A percentile compares a stretch with the other conserved stretches of the same genome.
Evolutionary conservation across 2,888 invertebrate species (phyloP).

Genomic region (Drosophila fungiperda): DNA sequence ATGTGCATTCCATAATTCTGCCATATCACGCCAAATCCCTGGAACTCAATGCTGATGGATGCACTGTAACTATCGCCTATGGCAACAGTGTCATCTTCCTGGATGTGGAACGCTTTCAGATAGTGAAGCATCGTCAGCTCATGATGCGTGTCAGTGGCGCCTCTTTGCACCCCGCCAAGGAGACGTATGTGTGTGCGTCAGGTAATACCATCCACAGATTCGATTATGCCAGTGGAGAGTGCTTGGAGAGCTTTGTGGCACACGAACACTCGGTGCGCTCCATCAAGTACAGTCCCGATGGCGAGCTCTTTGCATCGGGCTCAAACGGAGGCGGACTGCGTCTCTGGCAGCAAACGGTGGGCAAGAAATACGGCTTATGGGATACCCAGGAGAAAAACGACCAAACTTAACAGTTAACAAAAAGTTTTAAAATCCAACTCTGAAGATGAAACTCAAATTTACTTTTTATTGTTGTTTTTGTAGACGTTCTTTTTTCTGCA

Average conservation of each 20-base stretch:
- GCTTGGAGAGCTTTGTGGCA: conserved; percentile 96
- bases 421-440: background rate
- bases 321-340: conserved; percentile 97
- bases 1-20: conserved; percentile 92
- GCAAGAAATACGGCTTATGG: conserved; percentile 96
- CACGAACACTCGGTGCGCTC: conserved; percentile 97
- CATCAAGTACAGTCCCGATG: conserved; percentile 96
- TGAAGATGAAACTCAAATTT: conserved; percentile 32
- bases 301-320: conserved; percentile 96
- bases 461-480: background rate
- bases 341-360: conserved; percentile 97
- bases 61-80: conserved; percentile 93
- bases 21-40: conserved; percentile 92
- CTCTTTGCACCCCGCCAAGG: conserved; percentile 93
- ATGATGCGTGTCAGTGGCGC: conserved; percentile 94
- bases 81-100: conserved; percentile 88
- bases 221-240: conserved; percentile 93
- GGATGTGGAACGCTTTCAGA: conserved; percentile 89
- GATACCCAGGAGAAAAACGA: conserved; percentile 87
- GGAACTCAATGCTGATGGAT: conserved; percentile 94
- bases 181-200: conserved; percentile 95
- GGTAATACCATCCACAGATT: conserved; percentile 97
- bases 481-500: conserved; percentile 12
- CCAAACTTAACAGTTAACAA: background rate
- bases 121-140: conserved; percentile 92